phyloP scores from a whole-genome alignment of 2,113 vertebrate genomes.

The Scophthalmus maximus region DNA sequence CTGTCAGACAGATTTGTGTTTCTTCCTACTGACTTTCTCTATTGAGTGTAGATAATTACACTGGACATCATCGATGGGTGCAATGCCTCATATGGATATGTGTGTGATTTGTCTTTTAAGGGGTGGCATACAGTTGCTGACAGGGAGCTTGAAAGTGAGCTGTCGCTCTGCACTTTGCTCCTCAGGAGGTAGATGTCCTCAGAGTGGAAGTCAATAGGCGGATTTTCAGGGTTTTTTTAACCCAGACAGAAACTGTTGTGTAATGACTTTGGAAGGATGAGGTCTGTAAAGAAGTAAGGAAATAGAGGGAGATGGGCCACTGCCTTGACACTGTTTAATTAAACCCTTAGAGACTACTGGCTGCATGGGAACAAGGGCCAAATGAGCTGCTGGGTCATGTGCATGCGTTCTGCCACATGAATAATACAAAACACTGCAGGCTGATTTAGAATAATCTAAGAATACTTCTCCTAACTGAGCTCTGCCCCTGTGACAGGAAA shows the following conservation, averaged over 20 bases:
- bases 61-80: conserved; percentile 20
- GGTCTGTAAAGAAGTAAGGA: conserved; percentile 56
- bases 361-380: conserved; percentile 74
- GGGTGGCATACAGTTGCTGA: conserved; percentile 39
- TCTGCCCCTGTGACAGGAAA: conserved; percentile 52
- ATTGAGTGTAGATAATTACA: conserved; percentile 18
- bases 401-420: conserved; percentile 72
- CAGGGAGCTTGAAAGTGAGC: conserved; percentile 41
- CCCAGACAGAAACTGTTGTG: conserved; percentile 49
- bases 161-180: conserved; percentile 40
- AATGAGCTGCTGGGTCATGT: conserved; percentile 78
- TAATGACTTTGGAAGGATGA: conserved; percentile 49
- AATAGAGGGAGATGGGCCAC: conserved; percentile 63
- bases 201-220: conserved; percentile 57
- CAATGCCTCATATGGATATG: conserved; percentile 19
- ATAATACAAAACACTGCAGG: conserved; percentile 78
- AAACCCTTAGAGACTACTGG: conserved; percentile 74
- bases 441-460: conserved; percentile 72
- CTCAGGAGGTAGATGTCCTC: conserved; percentile 48
- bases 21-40: background rate
- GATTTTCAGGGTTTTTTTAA: conserved; percentile 31
- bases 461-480: conserved; percentile 49
- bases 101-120: conserved; percentile 42
- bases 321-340: conserved; percentile 76
- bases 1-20: background rate